Evolutionary conservation across 92 coral and sea anemone species (phyloP).

Genomic region (Scolanthus callimorphus): DNA sequence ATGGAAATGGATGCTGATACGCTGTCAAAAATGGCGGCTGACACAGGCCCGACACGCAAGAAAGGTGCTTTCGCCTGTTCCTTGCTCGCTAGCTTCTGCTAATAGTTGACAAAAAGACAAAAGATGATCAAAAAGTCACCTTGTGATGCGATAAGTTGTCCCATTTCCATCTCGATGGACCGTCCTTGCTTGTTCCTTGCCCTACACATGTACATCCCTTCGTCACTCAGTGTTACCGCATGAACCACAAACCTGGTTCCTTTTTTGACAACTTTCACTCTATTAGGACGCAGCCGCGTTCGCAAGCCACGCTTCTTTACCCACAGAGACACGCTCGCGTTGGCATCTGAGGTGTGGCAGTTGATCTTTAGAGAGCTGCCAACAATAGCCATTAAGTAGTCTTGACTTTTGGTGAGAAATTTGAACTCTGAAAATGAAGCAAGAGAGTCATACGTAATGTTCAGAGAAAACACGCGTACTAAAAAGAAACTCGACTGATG

Average conservation of each 20-base stretch:
- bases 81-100: no score
- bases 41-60: no score
- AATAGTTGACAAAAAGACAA: no score
- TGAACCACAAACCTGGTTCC: conserved; percentile 26
- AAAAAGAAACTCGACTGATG: no score
- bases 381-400: conserved; percentile 22
- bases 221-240: conserved; percentile 34
- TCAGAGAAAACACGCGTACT: no score
- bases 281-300: conserved; percentile 42
- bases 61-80: no score
- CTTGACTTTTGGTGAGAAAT: conserved; percentile 27
- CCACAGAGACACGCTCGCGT: conserved; percentile 43
- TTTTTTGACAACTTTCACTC: conserved; percentile 12
- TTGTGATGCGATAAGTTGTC: conserved; percentile 39
- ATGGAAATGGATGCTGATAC: not conserved
- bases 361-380: conserved; percentile 39
- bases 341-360: conserved; percentile 45
- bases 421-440: conserved; percentile 44
- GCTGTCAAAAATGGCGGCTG: no score
- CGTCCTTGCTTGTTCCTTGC: conserved; percentile 29
- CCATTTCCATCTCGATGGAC: conserved; percentile 36
- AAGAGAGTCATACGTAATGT: no score
- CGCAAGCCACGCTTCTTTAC: conserved; percentile 12
- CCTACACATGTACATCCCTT: conserved; percentile 53
- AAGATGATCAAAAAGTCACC: no score